These are phyloP conservation scores for Malachius bipustulatus DNA, from an alignment of 2,888 invertebrate genomes.

Conservation along the genomic window DNA sequence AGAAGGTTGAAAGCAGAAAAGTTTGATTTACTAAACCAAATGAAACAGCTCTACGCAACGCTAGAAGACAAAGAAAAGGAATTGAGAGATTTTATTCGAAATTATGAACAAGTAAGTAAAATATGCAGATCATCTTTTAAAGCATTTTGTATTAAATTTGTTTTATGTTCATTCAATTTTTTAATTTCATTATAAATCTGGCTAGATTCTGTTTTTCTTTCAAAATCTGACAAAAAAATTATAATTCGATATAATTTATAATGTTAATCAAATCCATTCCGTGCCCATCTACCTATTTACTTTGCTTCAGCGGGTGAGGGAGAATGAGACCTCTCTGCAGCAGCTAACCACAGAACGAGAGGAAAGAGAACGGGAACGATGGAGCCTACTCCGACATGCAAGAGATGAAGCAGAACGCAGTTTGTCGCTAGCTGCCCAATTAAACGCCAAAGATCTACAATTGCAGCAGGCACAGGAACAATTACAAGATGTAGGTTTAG, in stretches of 20 bases:
- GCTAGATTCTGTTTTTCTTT: no score
- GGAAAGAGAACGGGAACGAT: conserved; percentile 78
- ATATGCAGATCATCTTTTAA: conserved; percentile 5
- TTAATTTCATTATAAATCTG: no score
- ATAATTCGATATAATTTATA: no score
- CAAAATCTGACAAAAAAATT: no score
- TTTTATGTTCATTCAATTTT: no score
- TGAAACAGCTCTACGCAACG: conserved; percentile 88
- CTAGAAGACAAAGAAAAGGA: conserved; percentile 92
- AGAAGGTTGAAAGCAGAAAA: conserved; percentile 88
- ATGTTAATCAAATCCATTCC: no score
- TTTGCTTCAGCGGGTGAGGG: conserved; percentile 55
- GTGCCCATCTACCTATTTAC: conserved; percentile 3
- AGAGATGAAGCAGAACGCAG: conserved; percentile 84
- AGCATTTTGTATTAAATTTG: neutral
- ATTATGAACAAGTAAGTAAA: conserved; percentile 72
- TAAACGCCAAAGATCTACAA: conserved; percentile 77
- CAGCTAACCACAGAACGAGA: conserved; percentile 48
- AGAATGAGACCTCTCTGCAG: conserved; percentile 59
- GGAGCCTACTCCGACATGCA: conserved; percentile 77
- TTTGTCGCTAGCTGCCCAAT: conserved; percentile 72
- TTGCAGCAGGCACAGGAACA: conserved; percentile 77
- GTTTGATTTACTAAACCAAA: conserved; percentile 83
- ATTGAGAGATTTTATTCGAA: conserved; percentile 83
- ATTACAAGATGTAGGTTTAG: conserved; percentile 55